Conservation (phyloP, 2,113 vertebrate species). For the Cyanoderma ruficeps region DNA sequence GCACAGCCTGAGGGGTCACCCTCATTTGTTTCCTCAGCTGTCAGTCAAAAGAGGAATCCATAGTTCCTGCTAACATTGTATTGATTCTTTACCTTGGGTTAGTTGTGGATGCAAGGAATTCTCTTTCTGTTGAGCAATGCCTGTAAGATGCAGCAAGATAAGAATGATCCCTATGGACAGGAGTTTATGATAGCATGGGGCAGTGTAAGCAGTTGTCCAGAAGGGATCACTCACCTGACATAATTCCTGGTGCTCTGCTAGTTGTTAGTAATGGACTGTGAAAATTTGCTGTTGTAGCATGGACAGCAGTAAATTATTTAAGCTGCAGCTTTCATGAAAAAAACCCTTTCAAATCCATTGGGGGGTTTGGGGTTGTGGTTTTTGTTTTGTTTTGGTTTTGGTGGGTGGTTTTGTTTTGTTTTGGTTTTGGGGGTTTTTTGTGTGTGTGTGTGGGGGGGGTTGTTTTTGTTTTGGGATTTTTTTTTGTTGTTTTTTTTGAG, state of each 20-base stretch:
- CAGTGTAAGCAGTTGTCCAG: not conserved
- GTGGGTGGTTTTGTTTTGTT: no score
- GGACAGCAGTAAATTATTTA: not conserved
- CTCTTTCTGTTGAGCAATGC: not conserved
- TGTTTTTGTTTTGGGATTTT: not conserved
- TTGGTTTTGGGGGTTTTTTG: not conserved
- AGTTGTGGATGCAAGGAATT: not conserved
- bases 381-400: no score
- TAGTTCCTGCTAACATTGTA: not conserved
- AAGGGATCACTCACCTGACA: not conserved
- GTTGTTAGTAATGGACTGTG: not conserved
- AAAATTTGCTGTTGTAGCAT: not conserved
- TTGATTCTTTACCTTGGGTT: not conserved
- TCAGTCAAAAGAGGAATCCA: not conserved
- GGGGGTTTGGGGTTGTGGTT: no score
- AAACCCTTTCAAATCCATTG: not conserved
- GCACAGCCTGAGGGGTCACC: no score
- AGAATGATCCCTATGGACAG: not conserved
- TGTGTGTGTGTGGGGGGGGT: no score
- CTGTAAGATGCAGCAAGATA: not conserved
- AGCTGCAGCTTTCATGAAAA: not conserved
- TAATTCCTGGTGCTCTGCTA: not conserved
- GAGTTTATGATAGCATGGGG: fast-evolving
- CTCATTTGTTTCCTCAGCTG: fast-evolving
- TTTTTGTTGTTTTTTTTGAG: not conserved